These are phyloP conservation scores for Diplodus puntazzo DNA, from an alignment of 2,797 vertebrate genomes.

Conservation along the genomic window DNA sequence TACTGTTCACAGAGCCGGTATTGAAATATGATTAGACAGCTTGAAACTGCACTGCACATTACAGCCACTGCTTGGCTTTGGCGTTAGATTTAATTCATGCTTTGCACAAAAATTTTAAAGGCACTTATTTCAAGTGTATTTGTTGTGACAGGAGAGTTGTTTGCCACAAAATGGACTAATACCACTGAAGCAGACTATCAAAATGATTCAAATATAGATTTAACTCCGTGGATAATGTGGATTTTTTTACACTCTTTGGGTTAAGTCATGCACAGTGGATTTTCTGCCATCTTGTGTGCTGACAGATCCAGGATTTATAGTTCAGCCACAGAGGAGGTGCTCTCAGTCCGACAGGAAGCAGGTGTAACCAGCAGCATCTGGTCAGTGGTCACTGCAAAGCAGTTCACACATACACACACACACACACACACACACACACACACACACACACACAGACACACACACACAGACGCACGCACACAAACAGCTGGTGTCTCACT, in stretches of 20 bases:
- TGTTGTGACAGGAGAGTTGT: background rate
- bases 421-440: slow-evolving; percentile 1
- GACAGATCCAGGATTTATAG: slow-evolving; percentile 24
- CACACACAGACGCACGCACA: background rate
- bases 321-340: slow-evolving; percentile 27
- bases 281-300: slow-evolving; percentile 3
- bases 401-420: slow-evolving; percentile 23
- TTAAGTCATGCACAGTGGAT: background rate
- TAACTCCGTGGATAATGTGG: background rate
- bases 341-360: slow-evolving; percentile 54
- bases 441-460: background rate
- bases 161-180: background rate
- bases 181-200: background rate
- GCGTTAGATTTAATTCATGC: background rate
- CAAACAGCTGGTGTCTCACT: background rate
- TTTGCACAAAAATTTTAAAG: background rate
- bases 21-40: background rate
- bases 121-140: background rate
- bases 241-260: background rate
- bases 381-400: slow-evolving; percentile 28
- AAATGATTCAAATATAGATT: background rate
- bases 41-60: background rate
- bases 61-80: background rate
- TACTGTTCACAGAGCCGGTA: background rate
- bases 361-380: slow-evolving; percentile 39